Evolutionary conservation across 2,888 invertebrate species (phyloP).

Genomic region (Gasteruption jaculator): DNA sequence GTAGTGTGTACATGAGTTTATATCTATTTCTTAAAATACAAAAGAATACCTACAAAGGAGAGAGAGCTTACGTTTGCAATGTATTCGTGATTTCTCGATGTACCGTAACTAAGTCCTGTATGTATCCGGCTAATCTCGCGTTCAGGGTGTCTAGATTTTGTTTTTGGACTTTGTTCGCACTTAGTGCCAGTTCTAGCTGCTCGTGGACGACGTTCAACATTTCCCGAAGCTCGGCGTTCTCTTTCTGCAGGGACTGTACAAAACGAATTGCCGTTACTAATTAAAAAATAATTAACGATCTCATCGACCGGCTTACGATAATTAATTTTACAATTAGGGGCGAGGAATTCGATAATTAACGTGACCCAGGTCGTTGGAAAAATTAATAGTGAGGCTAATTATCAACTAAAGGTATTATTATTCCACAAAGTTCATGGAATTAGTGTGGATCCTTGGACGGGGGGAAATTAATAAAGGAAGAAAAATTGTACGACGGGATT

Average conservation of each 20-base stretch:
- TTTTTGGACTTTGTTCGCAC: constrained; percentile 77
- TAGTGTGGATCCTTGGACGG: too few species aligned
- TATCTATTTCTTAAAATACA: constrained; percentile 21
- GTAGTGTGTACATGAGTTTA: not conserved
- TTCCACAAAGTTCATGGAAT: not conserved
- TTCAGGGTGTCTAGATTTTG: constrained; percentile 77
- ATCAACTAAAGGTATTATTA: too few species aligned
- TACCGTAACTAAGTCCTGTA: constrained; percentile 75
- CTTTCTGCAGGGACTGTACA: constrained; percentile 58
- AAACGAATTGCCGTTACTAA: too few species aligned
- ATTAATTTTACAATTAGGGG: too few species aligned
- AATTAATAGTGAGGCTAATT: too few species aligned
- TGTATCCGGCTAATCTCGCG: constrained; percentile 75
- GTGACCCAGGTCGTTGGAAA: too few species aligned
- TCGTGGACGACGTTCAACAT: constrained; percentile 74
- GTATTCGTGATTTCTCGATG: constrained; percentile 82
- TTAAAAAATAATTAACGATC: not conserved
- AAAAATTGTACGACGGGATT: too few species aligned
- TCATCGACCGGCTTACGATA: not conserved
- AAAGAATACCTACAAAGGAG: constrained; percentile 37
- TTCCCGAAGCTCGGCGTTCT: constrained; percentile 62
- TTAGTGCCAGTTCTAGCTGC: constrained; percentile 73
- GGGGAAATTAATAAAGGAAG: too few species aligned
- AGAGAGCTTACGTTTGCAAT: constrained; percentile 64
- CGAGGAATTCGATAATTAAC: too few species aligned